These are phyloP conservation scores for Callosobruchus maculatus DNA, from an alignment of 2,888 invertebrate species.

Conservation along the genomic window DNA sequence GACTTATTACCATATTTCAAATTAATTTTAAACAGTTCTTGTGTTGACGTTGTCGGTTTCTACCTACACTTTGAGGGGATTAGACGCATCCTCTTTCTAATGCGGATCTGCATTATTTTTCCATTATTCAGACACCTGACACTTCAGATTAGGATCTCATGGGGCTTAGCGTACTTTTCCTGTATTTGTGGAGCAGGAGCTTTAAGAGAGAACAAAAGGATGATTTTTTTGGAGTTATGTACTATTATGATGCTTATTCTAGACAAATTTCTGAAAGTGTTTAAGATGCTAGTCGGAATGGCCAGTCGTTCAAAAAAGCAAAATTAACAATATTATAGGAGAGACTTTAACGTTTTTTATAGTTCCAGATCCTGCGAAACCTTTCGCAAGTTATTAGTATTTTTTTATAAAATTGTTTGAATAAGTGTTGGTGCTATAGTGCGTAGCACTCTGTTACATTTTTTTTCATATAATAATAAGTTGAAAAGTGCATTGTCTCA, in stretches of 20 bases:
- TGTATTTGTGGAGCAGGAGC: not conserved
- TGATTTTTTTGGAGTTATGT: not conserved
- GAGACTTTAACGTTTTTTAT: too few species aligned
- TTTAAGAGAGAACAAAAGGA: not conserved
- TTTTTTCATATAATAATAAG: too few species aligned
- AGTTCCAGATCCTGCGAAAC: too few species aligned
- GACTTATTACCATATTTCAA: constrained; percentile 38
- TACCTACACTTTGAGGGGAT: constrained; percentile 26
- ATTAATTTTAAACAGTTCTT: constrained; percentile 42
- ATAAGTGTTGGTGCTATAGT: too few species aligned
- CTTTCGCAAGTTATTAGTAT: too few species aligned
- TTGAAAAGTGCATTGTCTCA: too few species aligned
- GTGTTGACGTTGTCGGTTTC: constrained; percentile 40
- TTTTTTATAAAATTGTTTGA: too few species aligned
- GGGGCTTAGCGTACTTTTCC: not conserved
- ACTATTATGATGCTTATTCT: not conserved
- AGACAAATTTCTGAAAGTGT: not conserved
- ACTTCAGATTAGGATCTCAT: not conserved
- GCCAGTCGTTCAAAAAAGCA: too few species aligned
- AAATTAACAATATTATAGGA: too few species aligned
- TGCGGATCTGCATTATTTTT: not conserved
- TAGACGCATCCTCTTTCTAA: constrained; percentile 27
- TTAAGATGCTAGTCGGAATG: too few species aligned
- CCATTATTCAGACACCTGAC: not conserved
- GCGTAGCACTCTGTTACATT: too few species aligned